phyloP scores from a whole-genome alignment of 2,888 invertebrate species.

The Tyria jacobaeae region DNA sequence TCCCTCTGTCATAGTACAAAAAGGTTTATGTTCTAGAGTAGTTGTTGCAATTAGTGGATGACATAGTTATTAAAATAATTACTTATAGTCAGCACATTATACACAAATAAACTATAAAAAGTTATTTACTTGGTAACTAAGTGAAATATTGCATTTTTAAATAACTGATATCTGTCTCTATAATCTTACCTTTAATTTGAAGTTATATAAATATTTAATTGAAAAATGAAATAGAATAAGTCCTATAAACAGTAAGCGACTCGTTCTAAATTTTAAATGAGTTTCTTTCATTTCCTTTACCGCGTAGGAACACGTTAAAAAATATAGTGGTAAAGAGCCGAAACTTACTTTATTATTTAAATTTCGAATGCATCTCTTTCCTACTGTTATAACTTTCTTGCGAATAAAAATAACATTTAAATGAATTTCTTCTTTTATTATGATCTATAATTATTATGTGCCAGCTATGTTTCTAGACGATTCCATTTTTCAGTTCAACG shows the following conservation, averaged over 20 bases:
- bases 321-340: neutral
- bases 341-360: conserved; percentile 6
- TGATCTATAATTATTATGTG: neutral
- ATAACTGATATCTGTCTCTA: too few species aligned
- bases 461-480: neutral
- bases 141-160: too few species aligned
- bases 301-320: neutral
- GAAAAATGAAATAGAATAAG: conserved; percentile 4
- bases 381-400: neutral
- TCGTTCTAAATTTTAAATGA: conserved; percentile 7
- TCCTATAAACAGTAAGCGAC: neutral
- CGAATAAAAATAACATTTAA: neutral
- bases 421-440: neutral
- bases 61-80: too few species aligned
- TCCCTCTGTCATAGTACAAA: too few species aligned
- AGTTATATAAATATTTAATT: neutral
- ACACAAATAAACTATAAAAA: too few species aligned
- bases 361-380: conserved; percentile 4
- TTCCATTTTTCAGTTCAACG: neutral
- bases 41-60: too few species aligned
- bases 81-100: too few species aligned
- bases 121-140: too few species aligned
- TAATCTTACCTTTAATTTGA: too few species aligned
- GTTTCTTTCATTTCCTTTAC: conserved; percentile 5
- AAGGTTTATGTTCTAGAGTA: too few species aligned